A percentile compares a stretch with the other conserved stretches of the same genome.
Evolutionary conservation across 2,113 vertebrate species (phyloP).

Genomic region (Xyrauchen texanus): DNA sequence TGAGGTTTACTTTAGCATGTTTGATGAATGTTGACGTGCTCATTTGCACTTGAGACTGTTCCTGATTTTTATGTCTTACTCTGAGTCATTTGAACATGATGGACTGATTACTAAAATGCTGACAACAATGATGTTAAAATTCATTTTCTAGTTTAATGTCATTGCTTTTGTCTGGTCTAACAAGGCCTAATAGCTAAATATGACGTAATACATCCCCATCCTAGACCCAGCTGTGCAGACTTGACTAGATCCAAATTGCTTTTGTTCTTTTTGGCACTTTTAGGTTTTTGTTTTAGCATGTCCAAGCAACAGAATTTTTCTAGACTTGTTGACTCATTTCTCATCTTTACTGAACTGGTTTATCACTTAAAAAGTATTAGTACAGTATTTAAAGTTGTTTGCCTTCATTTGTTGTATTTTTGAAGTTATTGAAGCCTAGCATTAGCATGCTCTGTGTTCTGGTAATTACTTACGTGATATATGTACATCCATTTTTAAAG

Average conservation of each 20-base stretch:
- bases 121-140: conserved; percentile 44
- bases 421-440: no score
- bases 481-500: no score
- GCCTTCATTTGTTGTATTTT: no score
- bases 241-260: not conserved
- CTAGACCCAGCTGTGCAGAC: not conserved
- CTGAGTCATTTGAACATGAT: conserved; percentile 42
- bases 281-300: not conserved
- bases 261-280: not conserved
- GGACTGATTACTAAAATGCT: conserved; percentile 41
- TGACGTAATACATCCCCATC: conserved; percentile 1
- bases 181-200: conserved; percentile 20
- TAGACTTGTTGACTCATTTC: not conserved
- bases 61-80: conserved; percentile 43
- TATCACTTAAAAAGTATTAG: no score
- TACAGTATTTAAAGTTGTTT: no score
- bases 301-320: not conserved
- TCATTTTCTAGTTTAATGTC: conserved; percentile 11
- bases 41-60: conserved; percentile 33
- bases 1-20: conserved; percentile 35
- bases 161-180: conserved; percentile 27
- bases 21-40: conserved; percentile 40
- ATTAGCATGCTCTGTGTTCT: no score
- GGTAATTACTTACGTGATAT: no score
- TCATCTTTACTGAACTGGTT: not conserved